Percentiles rank a stretch among this genome's conserved stretches.
phyloP scores from a whole-genome alignment of 2,797 vertebrate species.

The Sebastiscus albofasciatus region DNA sequence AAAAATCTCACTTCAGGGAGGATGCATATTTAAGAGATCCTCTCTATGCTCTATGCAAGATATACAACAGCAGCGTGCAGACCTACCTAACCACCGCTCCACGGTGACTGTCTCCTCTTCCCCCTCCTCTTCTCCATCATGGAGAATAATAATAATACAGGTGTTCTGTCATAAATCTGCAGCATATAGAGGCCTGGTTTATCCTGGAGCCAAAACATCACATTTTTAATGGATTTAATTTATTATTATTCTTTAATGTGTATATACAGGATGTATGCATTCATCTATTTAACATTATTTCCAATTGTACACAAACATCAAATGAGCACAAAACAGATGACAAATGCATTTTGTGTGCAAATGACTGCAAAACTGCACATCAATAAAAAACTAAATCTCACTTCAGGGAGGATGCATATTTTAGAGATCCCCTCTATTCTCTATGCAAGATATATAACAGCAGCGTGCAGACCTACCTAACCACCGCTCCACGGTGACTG shows the following conservation, averaged over 20 bases:
- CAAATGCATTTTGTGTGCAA: not conserved
- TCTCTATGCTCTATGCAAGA: not conserved
- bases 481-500: conserved; percentile 8
- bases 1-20: not conserved
- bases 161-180: not conserved
- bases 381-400: not conserved
- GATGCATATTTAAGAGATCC: not conserved
- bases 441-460: not conserved
- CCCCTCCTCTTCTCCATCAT: conserved; percentile 39
- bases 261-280: not conserved
- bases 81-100: conserved; percentile 66
- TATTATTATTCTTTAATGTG: not conserved
- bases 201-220: not conserved
- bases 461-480: conserved; percentile 70
- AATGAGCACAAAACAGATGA: not conserved
- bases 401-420: not conserved
- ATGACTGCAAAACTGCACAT: not conserved
- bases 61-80: conserved; percentile 14
- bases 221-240: not conserved
- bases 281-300: not conserved
- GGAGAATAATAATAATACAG: not conserved
- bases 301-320: not conserved
- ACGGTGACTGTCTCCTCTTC: conserved; percentile 20
- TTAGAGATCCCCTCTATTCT: not conserved
- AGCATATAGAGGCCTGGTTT: conserved; percentile 24